These are phyloP conservation scores for Leptogaster cylindrica DNA, from an alignment of 2,888 invertebrate species.

Conservation along the genomic window DNA sequence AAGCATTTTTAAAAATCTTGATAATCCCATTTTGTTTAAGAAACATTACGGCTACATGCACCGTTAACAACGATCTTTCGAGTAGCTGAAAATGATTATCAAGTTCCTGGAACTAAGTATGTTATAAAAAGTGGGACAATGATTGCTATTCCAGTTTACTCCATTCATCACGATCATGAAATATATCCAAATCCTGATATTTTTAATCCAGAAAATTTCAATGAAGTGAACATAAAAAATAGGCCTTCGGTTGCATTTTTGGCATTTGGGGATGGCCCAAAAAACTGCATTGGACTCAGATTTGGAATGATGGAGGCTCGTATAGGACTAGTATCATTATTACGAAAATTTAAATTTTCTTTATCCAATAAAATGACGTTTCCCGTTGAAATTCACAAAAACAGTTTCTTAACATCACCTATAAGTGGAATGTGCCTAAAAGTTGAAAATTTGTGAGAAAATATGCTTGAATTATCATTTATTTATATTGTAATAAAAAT, in stretches of 20 bases:
- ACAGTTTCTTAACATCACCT: not conserved
- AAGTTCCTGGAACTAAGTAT: constrained; percentile 61
- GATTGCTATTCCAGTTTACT: constrained; percentile 51
- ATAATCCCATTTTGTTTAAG: constrained; percentile 54
- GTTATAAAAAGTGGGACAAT: constrained; percentile 61
- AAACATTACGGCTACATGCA: constrained; percentile 66
- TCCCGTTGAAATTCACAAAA: not conserved
- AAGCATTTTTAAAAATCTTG: not conserved
- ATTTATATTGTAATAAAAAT: no score
- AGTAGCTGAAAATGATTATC: constrained; percentile 62
- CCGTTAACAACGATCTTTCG: constrained; percentile 63
- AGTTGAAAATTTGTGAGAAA: no score
- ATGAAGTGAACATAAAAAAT: constrained; percentile 64
- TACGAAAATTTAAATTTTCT: constrained; percentile 53
- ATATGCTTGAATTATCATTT: no score
- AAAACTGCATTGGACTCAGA: constrained; percentile 57
- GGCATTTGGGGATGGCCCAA: constrained; percentile 58
- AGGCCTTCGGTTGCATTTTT: constrained; percentile 59
- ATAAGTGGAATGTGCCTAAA: not conserved
- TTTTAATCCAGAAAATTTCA: constrained; percentile 70
- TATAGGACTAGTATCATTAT: constrained; percentile 53
- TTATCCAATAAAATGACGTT: constrained; percentile 10
- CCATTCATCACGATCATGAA: constrained; percentile 66
- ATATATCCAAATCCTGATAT: constrained; percentile 68
- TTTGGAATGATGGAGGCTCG: constrained; percentile 56